Base-by-base conservation (phyloP, 2,113 vertebrate species). In the Thunnus maccoyii region DNA sequence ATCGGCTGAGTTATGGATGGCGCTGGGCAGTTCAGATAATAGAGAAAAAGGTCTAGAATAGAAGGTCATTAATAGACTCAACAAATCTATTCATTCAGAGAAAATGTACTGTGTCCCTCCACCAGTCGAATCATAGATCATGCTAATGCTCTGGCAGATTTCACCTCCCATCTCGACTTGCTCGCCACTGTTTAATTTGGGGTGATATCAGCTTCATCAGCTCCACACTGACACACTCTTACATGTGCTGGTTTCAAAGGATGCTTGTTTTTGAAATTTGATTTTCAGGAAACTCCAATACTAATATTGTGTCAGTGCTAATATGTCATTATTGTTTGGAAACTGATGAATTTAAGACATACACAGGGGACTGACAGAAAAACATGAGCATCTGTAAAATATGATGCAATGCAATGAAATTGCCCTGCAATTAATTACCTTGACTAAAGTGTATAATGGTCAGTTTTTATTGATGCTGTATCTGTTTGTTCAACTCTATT, bases 31-130 rank as follows among this genome's bases (percentile, higher is more conserved):
- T 89, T 83, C 85, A 76, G 75, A 90, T 88, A 91, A 91, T 90
- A 89, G 83, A 84, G 86, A 62, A 83, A 86, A 89, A 80, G 87
- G 89, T 92, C 86, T 48, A 72, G 87, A 93, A 86, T 89, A 92
- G 89, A 90, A 88, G 88, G 88, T 91, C 86, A 90, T 93, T 94
- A 91, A 90, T 88, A 93, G 85, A 90, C 88, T 91, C 89, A 87
- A 91, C 87, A 91, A 85, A 93, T 89, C 78, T 86, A 86, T 90
- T 91, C 84, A 76, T 90, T 91, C 74, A 32, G 83, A 65, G 83
- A 86, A 85, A 91, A 91, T 89, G 89, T 82, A 62, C 78, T 57
- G 79, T 64, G 83, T 84, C 82, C 70, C 16, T 83, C 68, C 86
- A 80, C 60, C 76, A 70, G 85, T 56, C 48, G 3, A 77, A 87